These are phyloP conservation scores for Cydia strobilella DNA, from an alignment of 1,140 invertebrate genomes.

Conservation along the genomic window DNA sequence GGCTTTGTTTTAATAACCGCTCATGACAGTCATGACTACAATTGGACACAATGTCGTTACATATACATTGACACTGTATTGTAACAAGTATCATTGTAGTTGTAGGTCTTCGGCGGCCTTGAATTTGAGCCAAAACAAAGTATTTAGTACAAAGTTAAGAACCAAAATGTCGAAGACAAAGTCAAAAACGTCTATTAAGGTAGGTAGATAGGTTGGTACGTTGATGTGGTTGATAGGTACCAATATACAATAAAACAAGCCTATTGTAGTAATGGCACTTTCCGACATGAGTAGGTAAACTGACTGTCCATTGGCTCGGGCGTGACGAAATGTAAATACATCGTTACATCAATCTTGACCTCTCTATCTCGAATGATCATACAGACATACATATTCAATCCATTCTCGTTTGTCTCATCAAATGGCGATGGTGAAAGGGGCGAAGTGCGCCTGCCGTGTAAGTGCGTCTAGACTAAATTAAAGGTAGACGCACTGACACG, in stretches of 20 bases:
- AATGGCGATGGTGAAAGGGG: too few relatives aligned
- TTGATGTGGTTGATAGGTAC: too few relatives aligned
- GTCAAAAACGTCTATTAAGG: not conserved
- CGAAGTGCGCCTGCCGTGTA: too few relatives aligned
- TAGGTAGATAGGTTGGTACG: too few relatives aligned
- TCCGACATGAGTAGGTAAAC: slow-evolving; percentile 18
- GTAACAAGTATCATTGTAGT: not conserved
- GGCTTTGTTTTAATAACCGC: not conserved
- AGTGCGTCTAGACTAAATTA: too few relatives aligned
- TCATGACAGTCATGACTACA: not conserved
- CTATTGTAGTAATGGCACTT: not conserved
- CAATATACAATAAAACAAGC: not conserved
- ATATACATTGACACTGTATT: not conserved
- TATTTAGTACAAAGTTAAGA: not conserved
- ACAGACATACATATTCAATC: slow-evolving; percentile 18
- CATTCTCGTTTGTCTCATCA: not conserved
- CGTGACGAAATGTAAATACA: slow-evolving; percentile 32
- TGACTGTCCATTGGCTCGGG: not conserved
- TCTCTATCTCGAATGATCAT: slow-evolving; percentile 29
- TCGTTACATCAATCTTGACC: slow-evolving; percentile 31
- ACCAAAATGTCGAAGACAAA: not conserved
- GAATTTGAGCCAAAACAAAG: not conserved
- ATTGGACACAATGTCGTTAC: slow-evolving; percentile 13
- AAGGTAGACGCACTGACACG: too few relatives aligned
- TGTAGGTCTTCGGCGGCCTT: not conserved